These are phyloP conservation scores for Dryococelus australis DNA, from an alignment of 2,888 invertebrate species.

Conservation along the genomic window DNA sequence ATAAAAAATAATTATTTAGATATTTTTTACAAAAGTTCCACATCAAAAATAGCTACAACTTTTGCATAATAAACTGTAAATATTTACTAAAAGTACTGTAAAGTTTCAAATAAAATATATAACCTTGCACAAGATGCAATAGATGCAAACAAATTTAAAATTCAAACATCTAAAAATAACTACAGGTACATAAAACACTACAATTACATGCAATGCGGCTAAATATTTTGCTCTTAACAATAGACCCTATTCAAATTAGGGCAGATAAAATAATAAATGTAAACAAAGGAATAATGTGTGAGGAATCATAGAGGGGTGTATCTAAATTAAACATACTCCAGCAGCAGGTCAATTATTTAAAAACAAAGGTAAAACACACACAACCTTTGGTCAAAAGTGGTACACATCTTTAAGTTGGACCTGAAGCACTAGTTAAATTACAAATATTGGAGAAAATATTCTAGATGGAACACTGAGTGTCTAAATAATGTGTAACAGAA, in stretches of 20 bases:
- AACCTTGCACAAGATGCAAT: background rate
- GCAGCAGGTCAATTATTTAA: too few relatives aligned
- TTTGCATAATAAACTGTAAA: background rate
- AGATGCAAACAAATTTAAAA: background rate
- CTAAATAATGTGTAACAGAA: too few relatives aligned
- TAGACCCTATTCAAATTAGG: background rate
- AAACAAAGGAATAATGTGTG: background rate
- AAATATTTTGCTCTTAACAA: background rate
- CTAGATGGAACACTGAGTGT: too few relatives aligned
- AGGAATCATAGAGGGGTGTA: background rate
- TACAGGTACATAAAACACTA: background rate
- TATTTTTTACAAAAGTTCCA: background rate
- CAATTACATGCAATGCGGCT: background rate
- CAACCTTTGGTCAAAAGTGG: too few relatives aligned
- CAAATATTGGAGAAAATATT: too few relatives aligned
- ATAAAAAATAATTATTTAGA: background rate
- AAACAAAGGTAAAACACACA: too few relatives aligned
- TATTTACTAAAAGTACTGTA: background rate
- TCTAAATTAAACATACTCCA: too few relatives aligned
- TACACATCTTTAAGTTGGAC: too few relatives aligned
- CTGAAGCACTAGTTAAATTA: too few relatives aligned
- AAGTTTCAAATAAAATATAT: background rate
- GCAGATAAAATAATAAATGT: background rate
- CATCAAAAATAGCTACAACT: background rate
- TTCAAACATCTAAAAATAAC: background rate